These are phyloP conservation scores for Tipula lateralis DNA, from an alignment of 2,888 invertebrate species.

Conservation along the genomic window DNA sequence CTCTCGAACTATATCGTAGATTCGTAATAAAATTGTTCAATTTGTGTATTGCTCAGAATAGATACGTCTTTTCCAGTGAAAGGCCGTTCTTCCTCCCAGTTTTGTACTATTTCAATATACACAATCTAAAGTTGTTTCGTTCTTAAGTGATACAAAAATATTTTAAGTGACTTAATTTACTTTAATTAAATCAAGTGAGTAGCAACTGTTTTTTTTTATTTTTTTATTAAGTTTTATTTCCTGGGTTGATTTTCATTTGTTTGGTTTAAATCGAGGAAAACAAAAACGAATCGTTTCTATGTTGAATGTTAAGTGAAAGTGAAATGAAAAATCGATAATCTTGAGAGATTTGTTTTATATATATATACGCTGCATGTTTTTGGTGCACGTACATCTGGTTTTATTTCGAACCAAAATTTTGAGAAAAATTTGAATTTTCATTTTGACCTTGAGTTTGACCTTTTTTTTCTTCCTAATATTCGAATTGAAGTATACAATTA, in stretches of 20 bases:
- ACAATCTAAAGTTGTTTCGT: no score
- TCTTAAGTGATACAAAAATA: neutral
- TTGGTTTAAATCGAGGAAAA: neutral
- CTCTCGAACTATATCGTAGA: no score
- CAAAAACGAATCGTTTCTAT: neutral
- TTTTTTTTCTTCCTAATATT: neutral
- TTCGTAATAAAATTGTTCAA: neutral
- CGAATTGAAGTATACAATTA: neutral
- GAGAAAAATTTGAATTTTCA: neutral
- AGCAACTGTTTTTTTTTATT: neutral
- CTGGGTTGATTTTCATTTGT: neutral
- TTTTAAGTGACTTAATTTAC: neutral
- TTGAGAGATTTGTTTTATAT: neutral
- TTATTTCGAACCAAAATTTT: neutral
- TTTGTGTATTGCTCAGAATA: neutral
- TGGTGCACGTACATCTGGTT: neutral
- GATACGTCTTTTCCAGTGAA: neutral
- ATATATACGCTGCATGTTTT: no score
- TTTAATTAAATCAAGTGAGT: neutral
- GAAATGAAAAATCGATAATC: neutral
- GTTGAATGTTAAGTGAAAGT: conserved; percentile 2
- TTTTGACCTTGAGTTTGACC: neutral
- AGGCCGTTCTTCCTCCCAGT: neutral
- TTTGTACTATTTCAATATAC: no score
- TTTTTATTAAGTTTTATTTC: neutral